These are phyloP conservation scores for Podotricha telesiphe DNA, from an alignment of 2,888 invertebrate species.

Conservation along the genomic window DNA sequence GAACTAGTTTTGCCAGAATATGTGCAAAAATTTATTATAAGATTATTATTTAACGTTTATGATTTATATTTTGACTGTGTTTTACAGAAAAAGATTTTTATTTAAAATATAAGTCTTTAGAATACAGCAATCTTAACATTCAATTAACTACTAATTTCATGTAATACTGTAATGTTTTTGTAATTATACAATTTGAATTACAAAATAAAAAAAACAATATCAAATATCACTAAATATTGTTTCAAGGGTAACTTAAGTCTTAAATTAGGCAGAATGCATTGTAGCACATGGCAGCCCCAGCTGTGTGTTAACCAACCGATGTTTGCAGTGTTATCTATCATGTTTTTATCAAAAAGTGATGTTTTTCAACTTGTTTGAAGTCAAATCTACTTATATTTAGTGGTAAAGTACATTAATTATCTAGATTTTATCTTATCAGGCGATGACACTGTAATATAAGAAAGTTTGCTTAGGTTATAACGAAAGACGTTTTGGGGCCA, in stretches of 20 bases:
- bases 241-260: not conserved
- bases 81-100: no score
- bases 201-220: not conserved
- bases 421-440: conserved; percentile 64
- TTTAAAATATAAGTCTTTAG: no score
- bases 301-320: conserved; percentile 55
- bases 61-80: not conserved
- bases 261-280: not conserved
- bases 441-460: conserved; percentile 56
- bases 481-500: conserved; percentile 52
- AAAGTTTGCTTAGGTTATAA: conserved; percentile 71
- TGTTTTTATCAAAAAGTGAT: conserved; percentile 82
- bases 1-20: not conserved
- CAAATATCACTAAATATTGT: not conserved
- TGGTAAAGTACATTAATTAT: conserved; percentile 74
- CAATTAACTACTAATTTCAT: not conserved
- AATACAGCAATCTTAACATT: not conserved
- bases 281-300: conserved; percentile 7
- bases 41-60: not conserved
- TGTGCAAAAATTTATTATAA: not conserved
- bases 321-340: conserved; percentile 75
- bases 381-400: conserved; percentile 69
- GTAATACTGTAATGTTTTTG: no score
- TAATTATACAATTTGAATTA: not conserved
- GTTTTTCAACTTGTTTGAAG: conserved; percentile 71